Evolutionary conservation across 2,888 invertebrate genomes (phyloP), one percentile per base, ranked within the genome.

Genomic region (Orchesellides sinensis): DNA sequence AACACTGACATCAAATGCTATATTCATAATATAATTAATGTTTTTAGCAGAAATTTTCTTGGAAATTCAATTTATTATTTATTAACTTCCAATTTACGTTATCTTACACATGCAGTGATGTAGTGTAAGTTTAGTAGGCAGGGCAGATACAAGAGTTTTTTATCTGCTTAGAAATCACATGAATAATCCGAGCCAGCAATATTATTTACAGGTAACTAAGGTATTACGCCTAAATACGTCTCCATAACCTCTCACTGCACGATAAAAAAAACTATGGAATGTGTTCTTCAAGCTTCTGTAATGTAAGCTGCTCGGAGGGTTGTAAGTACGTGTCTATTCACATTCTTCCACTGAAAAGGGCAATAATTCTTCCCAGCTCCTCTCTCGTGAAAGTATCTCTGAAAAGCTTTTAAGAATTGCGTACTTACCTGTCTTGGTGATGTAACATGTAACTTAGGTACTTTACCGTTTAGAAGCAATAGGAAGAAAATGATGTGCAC

Each of bases 321-420:
- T 25, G 35, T 21, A 40, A 25, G 25, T 70, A 56, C 40, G 25
- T 45, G 23, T 21, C 32, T 59, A 35, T 32, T 27, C 49, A 45
- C 73, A 73, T 73, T 73, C 49, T 61, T 61, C 61, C 61, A 47
- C 21, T 29, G 25, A 61, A 73, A 73, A 61, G 49, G 61, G 61
- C 25, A 59, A 73, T 73, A 73, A 73, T 73, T 73, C 73, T 73
- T 73, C 32, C 29, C 59, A 17, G 63, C 63, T 59, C 63, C 54
- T 54, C 10, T 25, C 14, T 27, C 40, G 52, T 25, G 65, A 54
- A 47, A 61, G 65, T 74, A 49, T 74, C 63, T 65, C 47, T 52
- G 35, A 23, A 65, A 74, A 45, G 49, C 61, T 40, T 47, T 45
- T 29, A 52, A 47, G n/a, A n/a, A n/a, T n/a, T n/a, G n/a, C n/a